Percentiles rank a stretch among this genome's conserved stretches.
These are phyloP conservation scores for Leptoclinus maculatus DNA, from an alignment of 2,797 vertebrate genomes.

Conservation along the genomic window DNA sequence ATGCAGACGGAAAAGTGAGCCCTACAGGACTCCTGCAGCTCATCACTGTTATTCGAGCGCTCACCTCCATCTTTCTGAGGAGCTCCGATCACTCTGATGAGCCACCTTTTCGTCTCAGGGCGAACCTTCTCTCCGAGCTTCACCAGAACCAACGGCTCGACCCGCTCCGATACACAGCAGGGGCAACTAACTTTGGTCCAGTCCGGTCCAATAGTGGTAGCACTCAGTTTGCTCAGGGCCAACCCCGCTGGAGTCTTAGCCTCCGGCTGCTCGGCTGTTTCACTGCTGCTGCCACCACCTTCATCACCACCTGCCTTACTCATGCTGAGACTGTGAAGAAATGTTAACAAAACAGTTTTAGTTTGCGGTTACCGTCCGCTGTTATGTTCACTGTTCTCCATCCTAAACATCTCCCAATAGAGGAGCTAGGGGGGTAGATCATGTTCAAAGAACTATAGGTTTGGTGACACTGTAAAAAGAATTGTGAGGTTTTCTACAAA, in stretches of 20 bases:
- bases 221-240: background rate
- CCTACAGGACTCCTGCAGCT: background rate
- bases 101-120: conserved; percentile 84
- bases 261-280: conserved; percentile 8
- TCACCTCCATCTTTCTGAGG: conserved; percentile 82
- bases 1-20: background rate
- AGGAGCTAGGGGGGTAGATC: background rate
- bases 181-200: conserved; percentile 84
- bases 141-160: conserved; percentile 84
- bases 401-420: background rate
- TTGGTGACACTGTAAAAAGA: background rate
- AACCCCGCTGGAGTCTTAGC: background rate
- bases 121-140: conserved; percentile 76
- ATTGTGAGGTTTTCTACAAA: background rate
- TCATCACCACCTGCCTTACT: conserved; percentile 50
- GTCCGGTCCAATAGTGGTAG: conserved; percentile 11
- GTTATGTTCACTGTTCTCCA: background rate
- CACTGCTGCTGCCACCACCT: conserved; percentile 3
- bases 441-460: background rate
- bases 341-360: background rate
- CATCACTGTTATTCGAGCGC: background rate
- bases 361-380: background rate
- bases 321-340: conserved; percentile 66
- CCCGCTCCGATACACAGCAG: conserved; percentile 74
- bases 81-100: conserved; percentile 79